phyloP scores from a whole-genome alignment of 2,113 vertebrate genomes.

The Mixornis gularis region DNA sequence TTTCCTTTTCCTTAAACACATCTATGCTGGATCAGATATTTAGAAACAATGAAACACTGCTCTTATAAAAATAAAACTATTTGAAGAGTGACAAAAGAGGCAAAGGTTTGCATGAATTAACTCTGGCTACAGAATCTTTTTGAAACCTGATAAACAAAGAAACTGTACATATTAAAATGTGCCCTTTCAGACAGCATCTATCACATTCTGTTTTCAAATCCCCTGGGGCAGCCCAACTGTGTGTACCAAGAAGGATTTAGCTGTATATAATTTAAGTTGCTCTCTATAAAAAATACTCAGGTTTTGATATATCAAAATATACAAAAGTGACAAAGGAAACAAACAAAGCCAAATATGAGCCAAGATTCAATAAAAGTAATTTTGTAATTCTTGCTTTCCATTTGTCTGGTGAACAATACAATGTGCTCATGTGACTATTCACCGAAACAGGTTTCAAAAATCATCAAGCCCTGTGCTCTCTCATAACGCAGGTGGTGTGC shows the following conservation, averaged over 20 bases:
- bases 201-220: neutral
- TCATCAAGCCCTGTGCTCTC: neutral
- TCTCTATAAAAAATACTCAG: neutral
- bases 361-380: neutral
- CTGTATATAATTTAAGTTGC: neutral
- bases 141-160: neutral
- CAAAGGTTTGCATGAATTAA: neutral
- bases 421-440: neutral
- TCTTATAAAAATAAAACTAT: neutral
- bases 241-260: neutral
- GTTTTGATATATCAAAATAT: neutral
- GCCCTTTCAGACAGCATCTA: conserved; percentile 18
- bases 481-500: conserved; percentile 29
- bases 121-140: neutral
- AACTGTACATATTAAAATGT: conserved; percentile 19
- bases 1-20: neutral
- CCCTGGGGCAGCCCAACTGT: neutral
- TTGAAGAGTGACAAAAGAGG: neutral
- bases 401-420: neutral
- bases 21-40: neutral
- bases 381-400: conserved; percentile 19
- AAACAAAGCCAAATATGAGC: neutral
- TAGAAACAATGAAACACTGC: neutral
- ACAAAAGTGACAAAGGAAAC: neutral
- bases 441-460: neutral